phyloP scores from a whole-genome alignment of 2,888 invertebrate species.

The Drosophila melanocephala region DNA sequence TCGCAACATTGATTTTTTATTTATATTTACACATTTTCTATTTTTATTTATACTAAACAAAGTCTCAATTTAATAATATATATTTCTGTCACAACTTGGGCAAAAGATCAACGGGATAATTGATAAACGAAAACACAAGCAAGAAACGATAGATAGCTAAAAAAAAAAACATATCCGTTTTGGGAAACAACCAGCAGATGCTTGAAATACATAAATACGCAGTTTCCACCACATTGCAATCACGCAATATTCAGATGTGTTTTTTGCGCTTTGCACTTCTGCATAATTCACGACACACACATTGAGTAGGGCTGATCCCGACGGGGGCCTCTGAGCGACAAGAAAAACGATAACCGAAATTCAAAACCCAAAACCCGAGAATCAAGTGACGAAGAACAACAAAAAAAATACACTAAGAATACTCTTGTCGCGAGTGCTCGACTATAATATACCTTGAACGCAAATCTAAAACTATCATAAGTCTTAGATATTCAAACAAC shows the following conservation, averaged over 20 bases:
- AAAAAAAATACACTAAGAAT: background rate
- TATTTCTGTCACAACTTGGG: background rate
- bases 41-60: background rate
- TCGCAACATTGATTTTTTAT: background rate
- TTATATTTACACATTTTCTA: too few species aligned
- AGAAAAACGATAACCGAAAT: conserved; percentile 24
- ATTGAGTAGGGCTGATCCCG: conserved; percentile 35
- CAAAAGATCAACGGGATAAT: background rate
- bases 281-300: conserved; percentile 28
- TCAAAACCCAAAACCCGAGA: conserved; percentile 6
- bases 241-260: conserved; percentile 15
- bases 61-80: background rate
- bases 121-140: background rate
- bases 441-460: background rate
- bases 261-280: conserved; percentile 38
- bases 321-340: conserved; percentile 21
- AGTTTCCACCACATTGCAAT: conserved; percentile 13
- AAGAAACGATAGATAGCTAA: background rate
- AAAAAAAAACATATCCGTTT: background rate
- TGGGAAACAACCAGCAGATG: background rate
- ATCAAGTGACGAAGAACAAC: background rate
- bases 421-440: background rate
- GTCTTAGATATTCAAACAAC: background rate
- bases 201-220: background rate
- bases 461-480: background rate